Conservation (phyloP, 2,888 invertebrate species). For the Cacoxenus indagator region DNA sequence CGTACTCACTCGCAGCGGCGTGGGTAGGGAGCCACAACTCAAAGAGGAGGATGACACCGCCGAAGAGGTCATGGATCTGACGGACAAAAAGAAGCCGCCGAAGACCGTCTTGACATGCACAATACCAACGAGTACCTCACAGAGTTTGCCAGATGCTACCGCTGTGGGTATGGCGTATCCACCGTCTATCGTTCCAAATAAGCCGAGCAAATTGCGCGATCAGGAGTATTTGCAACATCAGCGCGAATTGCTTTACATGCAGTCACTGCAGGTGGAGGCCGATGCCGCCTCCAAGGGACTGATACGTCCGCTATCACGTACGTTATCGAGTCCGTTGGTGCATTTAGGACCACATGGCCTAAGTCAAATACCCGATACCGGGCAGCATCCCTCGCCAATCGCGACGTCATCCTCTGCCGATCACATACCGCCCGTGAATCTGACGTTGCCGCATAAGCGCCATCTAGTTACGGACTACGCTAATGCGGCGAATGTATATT, state of each 20-base stretch:
- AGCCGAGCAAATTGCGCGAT: constrained; percentile 65
- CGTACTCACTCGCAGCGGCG: constrained; percentile 83
- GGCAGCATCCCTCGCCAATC: constrained; percentile 66
- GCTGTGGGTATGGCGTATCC: constrained; percentile 30
- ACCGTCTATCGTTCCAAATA: constrained; percentile 30
- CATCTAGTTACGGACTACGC: constrained; percentile 41
- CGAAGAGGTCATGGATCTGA: constrained; percentile 82
- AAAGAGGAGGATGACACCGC: constrained; percentile 75
- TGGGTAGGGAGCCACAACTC: constrained; percentile 71
- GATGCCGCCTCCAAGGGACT: constrained; percentile 67
- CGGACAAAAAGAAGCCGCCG: constrained; percentile 75
- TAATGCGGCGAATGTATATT: constrained; percentile 34
- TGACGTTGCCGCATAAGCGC: constrained; percentile 67
- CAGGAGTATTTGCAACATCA: constrained; percentile 77
- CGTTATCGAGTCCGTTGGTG: constrained; percentile 88
- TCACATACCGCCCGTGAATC: constrained; percentile 70
- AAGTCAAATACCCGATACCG: constrained; percentile 69
- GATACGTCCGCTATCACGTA: constrained; percentile 81
- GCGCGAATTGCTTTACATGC: constrained; percentile 76
- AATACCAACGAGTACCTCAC: constrained; percentile 69
- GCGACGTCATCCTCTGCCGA: constrained; percentile 67
- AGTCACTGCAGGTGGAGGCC: constrained; percentile 71
- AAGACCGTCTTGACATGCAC: constrained; percentile 73
- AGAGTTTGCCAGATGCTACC: constrained; percentile 72
- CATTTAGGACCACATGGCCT: constrained; percentile 75